A percentile compares a stretch with the other conserved stretches of the same genome.
Conservation (phyloP, 2,888 invertebrate species). For the Caenorhabditis becei region DNA sequence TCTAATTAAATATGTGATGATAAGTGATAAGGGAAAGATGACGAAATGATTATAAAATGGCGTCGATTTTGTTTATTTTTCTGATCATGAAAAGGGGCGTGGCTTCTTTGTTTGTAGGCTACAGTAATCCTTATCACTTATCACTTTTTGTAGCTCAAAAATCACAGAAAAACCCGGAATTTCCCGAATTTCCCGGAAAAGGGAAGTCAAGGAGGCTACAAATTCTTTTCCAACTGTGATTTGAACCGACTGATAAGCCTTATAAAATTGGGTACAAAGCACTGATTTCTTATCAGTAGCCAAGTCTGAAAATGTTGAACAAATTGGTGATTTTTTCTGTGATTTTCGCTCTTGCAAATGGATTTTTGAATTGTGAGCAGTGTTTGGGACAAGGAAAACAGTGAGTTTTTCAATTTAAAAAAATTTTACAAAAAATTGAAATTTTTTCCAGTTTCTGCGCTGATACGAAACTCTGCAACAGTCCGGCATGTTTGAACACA, state of each 20-base stretch:
- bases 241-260: background rate
- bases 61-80: no score
- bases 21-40: no score
- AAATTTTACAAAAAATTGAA: background rate
- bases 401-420: slow-evolving; percentile 21
- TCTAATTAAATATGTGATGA: no score
- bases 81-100: no score
- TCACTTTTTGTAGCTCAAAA: no score
- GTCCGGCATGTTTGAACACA: slow-evolving; percentile 38
- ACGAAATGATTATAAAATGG: no score
- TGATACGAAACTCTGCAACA: slow-evolving; percentile 35
- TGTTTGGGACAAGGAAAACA: slow-evolving; percentile 25
- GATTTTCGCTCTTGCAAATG: background rate
- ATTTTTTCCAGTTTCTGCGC: slow-evolving; percentile 44
- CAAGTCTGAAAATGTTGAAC: slow-evolving; percentile 9
- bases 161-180: no score
- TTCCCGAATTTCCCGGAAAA: no score
- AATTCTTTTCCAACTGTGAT: background rate
- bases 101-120: no score
- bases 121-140: no score
- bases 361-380: slow-evolving; percentile 12
- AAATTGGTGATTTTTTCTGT: slow-evolving; percentile 11
- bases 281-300: slow-evolving; percentile 9
- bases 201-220: no score
- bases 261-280: background rate